Evolutionary conservation across 2,888 invertebrate genomes (phyloP), one percentile per base, ranked within the genome.

Genomic region (Agrochola litura): DNA sequence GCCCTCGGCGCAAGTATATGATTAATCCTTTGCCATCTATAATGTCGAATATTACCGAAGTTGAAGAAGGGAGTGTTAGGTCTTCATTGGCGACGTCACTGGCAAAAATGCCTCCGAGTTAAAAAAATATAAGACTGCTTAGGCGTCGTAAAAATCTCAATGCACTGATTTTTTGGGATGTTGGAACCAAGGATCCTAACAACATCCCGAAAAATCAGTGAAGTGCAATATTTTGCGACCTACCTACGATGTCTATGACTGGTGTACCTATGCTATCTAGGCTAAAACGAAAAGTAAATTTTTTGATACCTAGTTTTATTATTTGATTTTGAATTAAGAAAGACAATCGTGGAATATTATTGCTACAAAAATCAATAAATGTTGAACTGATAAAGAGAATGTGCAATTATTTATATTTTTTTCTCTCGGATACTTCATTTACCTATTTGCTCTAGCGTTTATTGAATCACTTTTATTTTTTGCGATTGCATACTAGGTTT

Each of bases 31-130:
- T 92, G 84, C 89, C 89, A 58, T 94, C 96, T 25, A 85, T 91
- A 3, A 95, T 96, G 96, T 96, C 96, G 0, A 94, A 96, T 83
- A 96, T 96, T 64, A 81, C 87, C 16, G 96, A 96, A 92, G 90
- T 92, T 37, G 96, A 96, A 67, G 96, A 96, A 90, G 93, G 92
- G 37, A 89, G 82, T 80, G 78, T 89, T 54, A 89, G 88, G 85
- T 88, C 89, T 58, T 91, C 90, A 19, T 77, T 90, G 87, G 81
- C 86, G 83, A 86, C 89, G 56, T 91, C 90, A n/a, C 79, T 89
- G 87, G 83, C 87, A 82, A 89, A 73, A 86, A 78, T 88, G 22
- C 65, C 82, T 6, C 86, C 73, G 60, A 81, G 73, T 74, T 83
- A 67, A 74, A 69, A 30, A 82, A 41, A n/a, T 8, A 8, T 14